Evolutionary conservation across 2,888 invertebrate genomes (phyloP).

Genomic region (Quadriops clusia): DNA sequence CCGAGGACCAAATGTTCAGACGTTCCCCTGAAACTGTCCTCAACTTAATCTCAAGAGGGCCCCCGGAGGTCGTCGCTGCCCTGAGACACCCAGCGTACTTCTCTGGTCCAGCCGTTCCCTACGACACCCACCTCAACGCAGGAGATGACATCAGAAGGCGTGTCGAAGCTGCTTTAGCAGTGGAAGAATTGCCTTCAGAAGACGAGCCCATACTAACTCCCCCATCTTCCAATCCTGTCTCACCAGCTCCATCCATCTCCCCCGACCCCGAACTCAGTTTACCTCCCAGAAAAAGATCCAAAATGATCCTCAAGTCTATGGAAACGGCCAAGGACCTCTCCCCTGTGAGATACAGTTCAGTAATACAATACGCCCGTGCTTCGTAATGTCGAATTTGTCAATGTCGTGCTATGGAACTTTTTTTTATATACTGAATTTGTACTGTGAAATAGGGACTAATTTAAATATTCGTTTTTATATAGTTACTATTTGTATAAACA

Average conservation of each 20-base stretch:
- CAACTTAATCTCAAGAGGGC: slow-evolving; percentile 28
- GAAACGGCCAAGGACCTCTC: slow-evolving; percentile 27
- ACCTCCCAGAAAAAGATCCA: slow-evolving; percentile 66
- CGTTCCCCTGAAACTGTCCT: slow-evolving; percentile 25
- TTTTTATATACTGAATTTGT: too few species aligned
- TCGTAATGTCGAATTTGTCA: slow-evolving; percentile 34
- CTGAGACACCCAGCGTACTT: slow-evolving; percentile 29
- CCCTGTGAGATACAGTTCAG: slow-evolving; percentile 49
- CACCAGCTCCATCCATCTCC: slow-evolving; percentile 34
- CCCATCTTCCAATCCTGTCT: slow-evolving; percentile 46
- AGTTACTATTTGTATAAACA: not conserved
- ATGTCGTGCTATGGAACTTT: slow-evolving; percentile 1
- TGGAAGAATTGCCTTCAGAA: slow-evolving; percentile 42
- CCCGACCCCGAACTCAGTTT: slow-evolving; percentile 50
- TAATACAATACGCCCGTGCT: slow-evolving; percentile 77
- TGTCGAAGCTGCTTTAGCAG: slow-evolving; percentile 51
- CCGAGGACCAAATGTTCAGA: slow-evolving; percentile 23
- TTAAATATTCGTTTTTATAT: too few species aligned
- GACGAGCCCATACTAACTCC: slow-evolving; percentile 44
- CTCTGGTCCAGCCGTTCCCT: slow-evolving; percentile 24
- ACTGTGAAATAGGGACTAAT: too few species aligned
- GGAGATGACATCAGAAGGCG: slow-evolving; percentile 47
- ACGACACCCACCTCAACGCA: slow-evolving; percentile 32
- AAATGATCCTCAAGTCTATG: slow-evolving; percentile 63
- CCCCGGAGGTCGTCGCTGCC: slow-evolving; percentile 16